These are phyloP conservation scores for Scarus forsteni DNA, from an alignment of 2,797 vertebrate genomes.

Conservation along the genomic window DNA sequence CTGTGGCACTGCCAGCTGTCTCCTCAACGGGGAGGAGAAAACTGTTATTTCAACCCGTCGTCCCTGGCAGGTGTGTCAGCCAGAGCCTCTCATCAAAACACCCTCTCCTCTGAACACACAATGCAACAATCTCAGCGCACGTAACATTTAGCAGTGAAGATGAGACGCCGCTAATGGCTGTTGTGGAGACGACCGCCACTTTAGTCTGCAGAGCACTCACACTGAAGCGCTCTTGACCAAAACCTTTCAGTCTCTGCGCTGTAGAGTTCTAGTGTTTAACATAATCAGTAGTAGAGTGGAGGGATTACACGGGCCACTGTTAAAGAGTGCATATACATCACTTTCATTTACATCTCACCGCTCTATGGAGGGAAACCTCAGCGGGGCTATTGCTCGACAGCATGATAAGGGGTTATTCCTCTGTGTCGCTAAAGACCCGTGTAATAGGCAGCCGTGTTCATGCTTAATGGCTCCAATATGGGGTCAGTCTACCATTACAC, in stretches of 20 bases:
- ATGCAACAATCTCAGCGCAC: conserved; percentile 19
- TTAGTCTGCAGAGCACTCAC: conserved; percentile 18
- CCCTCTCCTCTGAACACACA: conserved; percentile 62
- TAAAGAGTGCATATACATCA: conserved; percentile 14
- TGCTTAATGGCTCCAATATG: conserved; percentile 50
- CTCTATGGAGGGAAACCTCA: conserved; percentile 8
- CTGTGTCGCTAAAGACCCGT: conserved; percentile 53
- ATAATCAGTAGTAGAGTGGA: conserved; percentile 31
- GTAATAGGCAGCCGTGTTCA: conserved; percentile 48
- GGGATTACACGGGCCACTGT: conserved; percentile 1
- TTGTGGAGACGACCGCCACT: conserved; percentile 31
- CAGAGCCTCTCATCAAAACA: conserved; percentile 47
- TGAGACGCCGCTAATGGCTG: conserved; percentile 44
- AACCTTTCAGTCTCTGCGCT: conserved; percentile 40
- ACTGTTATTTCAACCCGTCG: conserved; percentile 70
- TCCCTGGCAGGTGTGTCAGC: conserved; percentile 68
- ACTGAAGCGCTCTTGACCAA: conserved; percentile 60
- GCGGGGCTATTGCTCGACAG: conserved; percentile 1
- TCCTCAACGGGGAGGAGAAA: conserved; percentile 65
- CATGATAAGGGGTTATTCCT: conserved; percentile 44
- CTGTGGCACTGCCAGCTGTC: conserved; percentile 78
- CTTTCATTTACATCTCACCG: conserved; percentile 41
- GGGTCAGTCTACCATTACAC: conserved; percentile 26
- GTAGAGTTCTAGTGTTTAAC: conserved; percentile 48
- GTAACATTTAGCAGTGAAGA: conserved; percentile 41